Evolutionary conservation across 2,888 invertebrate species (phyloP).

Genomic region (Eilema griseolum): DNA sequence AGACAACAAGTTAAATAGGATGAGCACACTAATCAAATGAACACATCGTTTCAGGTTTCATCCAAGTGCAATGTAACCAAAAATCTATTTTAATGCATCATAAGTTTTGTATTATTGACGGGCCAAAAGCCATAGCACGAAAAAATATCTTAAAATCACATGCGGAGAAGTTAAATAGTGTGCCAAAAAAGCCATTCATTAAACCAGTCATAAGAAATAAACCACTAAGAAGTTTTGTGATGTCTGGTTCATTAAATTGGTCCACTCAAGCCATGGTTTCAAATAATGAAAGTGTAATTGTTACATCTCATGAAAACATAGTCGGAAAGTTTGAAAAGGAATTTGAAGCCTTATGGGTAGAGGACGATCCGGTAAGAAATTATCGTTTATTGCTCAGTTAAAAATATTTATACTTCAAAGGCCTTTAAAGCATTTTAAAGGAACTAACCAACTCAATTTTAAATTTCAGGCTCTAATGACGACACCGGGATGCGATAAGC

Average conservation of each 20-base stretch:
- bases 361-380: conserved; percentile 76
- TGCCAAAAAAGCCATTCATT: conserved; percentile 56
- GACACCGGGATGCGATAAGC: conserved; percentile 20
- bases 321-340: conserved; percentile 86
- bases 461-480: conserved; percentile 63
- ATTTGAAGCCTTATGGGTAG: conserved; percentile 89
- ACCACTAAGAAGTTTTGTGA: conserved; percentile 80
- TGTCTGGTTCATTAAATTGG: conserved; percentile 93
- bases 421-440: no score
- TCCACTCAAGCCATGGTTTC: conserved; percentile 90
- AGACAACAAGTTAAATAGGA: no score
- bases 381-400: not conserved
- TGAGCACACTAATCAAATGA: not conserved
- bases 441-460: not conserved
- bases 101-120: conserved; percentile 91
- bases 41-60: conserved; percentile 72
- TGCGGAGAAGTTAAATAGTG: conserved; percentile 78
- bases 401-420: not conserved
- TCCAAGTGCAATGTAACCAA: conserved; percentile 80
- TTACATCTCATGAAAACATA: conserved; percentile 86
- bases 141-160: conserved; percentile 73
- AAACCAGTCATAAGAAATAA: conserved; percentile 64
- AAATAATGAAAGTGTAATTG: conserved; percentile 90
- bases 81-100: conserved; percentile 91
- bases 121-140: conserved; percentile 77